A percentile compares a stretch with the other conserved stretches of the same genome.
Evolutionary conservation across 2,888 invertebrate species (phyloP).

Genomic region (Amblyjoppa proteus): DNA sequence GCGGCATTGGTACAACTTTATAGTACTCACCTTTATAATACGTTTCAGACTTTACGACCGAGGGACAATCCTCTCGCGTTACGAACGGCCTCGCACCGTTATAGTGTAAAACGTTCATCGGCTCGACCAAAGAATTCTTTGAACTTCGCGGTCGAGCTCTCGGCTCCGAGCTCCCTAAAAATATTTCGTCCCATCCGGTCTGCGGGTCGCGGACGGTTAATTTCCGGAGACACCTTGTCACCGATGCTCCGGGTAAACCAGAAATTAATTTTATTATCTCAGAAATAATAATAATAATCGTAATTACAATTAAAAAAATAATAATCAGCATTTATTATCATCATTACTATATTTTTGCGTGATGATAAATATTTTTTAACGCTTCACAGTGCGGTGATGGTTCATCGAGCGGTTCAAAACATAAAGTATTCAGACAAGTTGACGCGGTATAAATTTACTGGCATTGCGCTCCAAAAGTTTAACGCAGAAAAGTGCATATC

Average conservation of each 20-base stretch:
- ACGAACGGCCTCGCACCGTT: constrained; percentile 58
- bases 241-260: not conserved
- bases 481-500: not conserved
- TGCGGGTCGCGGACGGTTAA: not conserved
- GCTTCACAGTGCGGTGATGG: not conserved
- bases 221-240: constrained; percentile 4
- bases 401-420: not conserved
- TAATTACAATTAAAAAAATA: not conserved
- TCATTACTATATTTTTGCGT: not conserved
- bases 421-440: too few relatives aligned
- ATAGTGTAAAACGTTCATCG: constrained; percentile 28
- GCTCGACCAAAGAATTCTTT: constrained; percentile 32
- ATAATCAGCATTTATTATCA: not conserved
- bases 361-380: not conserved
- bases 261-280: not conserved
- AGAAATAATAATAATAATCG: not conserved
- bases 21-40: constrained; percentile 80
- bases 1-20: constrained; percentile 80
- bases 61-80: constrained; percentile 68
- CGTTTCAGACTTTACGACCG: constrained; percentile 78
- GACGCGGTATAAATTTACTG: not conserved
- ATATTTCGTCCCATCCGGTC: constrained; percentile 32
- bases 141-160: not conserved
- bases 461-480: not conserved
- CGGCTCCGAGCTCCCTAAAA: not conserved